Base-by-base conservation (phyloP, 2,797 vertebrate genomes). In the Centroberyx gerrardi region DNA sequence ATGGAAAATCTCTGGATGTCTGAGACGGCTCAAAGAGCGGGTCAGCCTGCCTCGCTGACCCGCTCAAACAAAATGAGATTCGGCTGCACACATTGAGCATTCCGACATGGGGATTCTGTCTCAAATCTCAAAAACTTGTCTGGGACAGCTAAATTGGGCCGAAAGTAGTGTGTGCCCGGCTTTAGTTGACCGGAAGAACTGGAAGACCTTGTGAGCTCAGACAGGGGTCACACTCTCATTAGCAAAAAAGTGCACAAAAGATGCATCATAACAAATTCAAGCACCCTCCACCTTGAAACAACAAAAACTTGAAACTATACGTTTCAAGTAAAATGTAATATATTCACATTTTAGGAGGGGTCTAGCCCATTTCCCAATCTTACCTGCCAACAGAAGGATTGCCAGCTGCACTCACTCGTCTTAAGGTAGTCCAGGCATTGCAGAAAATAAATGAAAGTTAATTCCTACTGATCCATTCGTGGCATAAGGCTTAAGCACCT, bases 401-500 rank as follows among this genome's bases (percentile, higher is more conserved):
- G 44, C 29, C 8, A 15, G 53, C 63, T 40, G 40, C 33, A 9
- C 49, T 40, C 49, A 42, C 29, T 68, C 42, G 29, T 63, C 27
- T 36, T 1, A 9, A 9, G 33, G 63, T 38, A 49, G 63, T 68
- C 61, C 58, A 49, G 29, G 59, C 62, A 59, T 70, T 70, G 56
- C 13, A 49, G n/a, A 63, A 60, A 62, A 44, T 59, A 77, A 71
- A 76, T 68, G 51, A 61, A 75, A 64, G 54, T 38, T 68, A 40
- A 64, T 68, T 68, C 33, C 44, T 36, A 46, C 54, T 49, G 59
- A 81, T 71, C 62, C 62, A 29, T 70, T 73, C 52, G 53, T 13
- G 53, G 62, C 61, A 61, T 74, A 51, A 68, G 60, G 63, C 68
- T 62, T 68, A 64, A 78, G 54, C 63, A 78, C 62, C 74, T 77